phyloP scores from a whole-genome alignment of 2,888 invertebrate genomes.

The Sisyra nigra region DNA sequence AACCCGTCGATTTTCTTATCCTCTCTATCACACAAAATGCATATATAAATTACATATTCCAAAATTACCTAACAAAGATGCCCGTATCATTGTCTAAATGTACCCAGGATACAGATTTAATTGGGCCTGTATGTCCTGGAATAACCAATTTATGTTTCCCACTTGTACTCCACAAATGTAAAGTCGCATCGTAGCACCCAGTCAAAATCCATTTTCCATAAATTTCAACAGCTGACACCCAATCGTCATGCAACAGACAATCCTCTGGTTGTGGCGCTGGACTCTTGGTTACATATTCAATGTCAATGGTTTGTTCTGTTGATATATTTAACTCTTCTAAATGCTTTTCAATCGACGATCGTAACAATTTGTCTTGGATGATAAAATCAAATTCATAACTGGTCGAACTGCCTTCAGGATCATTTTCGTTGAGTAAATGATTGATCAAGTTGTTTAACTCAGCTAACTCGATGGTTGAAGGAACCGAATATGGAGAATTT shows the following conservation, averaged over 20 bases:
- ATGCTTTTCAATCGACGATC: slow-evolving; percentile 54
- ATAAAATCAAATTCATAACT: slow-evolving; percentile 73
- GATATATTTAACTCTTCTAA: slow-evolving; percentile 58
- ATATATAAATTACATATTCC: too few relatives aligned
- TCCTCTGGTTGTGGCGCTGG: slow-evolving; percentile 88
- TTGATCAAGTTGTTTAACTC: slow-evolving; percentile 69
- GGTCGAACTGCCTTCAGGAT: slow-evolving; percentile 22
- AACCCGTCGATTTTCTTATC: too few relatives aligned
- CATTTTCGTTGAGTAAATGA: slow-evolving; percentile 50
- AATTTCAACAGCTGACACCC: slow-evolving; percentile 81
- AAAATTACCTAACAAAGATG: slow-evolving; percentile 46
- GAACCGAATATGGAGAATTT: slow-evolving; percentile 70
- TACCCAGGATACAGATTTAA: slow-evolving; percentile 83
- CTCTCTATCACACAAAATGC: too few relatives aligned
- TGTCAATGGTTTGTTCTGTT: slow-evolving; percentile 68
- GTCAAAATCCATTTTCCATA: slow-evolving; percentile 65
- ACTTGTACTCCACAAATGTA: slow-evolving; percentile 77
- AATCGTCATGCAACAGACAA: slow-evolving; percentile 89
- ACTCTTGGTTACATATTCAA: slow-evolving; percentile 83
- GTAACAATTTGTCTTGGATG: slow-evolving; percentile 66
- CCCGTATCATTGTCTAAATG: slow-evolving; percentile 44
- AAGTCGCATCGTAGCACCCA: slow-evolving; percentile 85
- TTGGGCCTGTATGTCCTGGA: slow-evolving; percentile 72
- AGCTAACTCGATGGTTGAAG: slow-evolving; percentile 45
- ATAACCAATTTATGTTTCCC: slow-evolving; percentile 72